Evolutionary conservation across 2,113 vertebrate species (phyloP).

Genomic region (Todiramphus chloris): DNA sequence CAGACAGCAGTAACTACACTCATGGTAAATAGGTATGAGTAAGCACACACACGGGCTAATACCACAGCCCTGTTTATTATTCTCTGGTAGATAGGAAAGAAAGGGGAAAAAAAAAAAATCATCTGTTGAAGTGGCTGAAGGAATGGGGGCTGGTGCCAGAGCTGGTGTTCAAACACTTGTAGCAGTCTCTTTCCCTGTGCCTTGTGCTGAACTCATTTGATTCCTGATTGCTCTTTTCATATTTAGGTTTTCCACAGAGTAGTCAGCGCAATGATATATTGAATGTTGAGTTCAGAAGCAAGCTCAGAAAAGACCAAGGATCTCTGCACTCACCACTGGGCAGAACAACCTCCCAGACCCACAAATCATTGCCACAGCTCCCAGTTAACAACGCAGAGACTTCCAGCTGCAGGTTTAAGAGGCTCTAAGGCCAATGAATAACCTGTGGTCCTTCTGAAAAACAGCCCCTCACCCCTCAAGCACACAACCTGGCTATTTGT

Average conservation of each 20-base stretch:
- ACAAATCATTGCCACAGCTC: neutral
- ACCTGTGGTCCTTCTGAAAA: neutral
- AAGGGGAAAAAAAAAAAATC: neutral
- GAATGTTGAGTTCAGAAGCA: constrained; percentile 3
- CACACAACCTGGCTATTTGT: neutral
- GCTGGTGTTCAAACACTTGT: rapidly evolving
- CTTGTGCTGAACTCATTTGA: neutral
- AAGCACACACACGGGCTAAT: neutral
- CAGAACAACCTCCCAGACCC: neutral
- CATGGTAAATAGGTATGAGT: neutral
- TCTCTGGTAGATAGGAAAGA: neutral
- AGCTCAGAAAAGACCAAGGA: neutral
- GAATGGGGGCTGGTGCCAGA: neutral
- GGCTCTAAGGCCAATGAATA: neutral
- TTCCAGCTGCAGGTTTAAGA: neutral
- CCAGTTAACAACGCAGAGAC: neutral
- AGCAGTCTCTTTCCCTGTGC: neutral
- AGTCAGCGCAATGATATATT: neutral
- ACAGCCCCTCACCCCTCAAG: neutral
- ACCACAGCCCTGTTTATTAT: neutral
- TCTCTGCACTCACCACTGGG: neutral
- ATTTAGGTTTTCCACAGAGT: neutral
- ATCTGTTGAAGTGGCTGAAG: neutral
- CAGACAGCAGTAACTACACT: neutral
- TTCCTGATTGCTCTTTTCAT: neutral